Percentiles rank a stretch among this genome's conserved stretches.
Conservation (phyloP, 2,113 vertebrate genomes). For the Microcebus murinus region DNA sequence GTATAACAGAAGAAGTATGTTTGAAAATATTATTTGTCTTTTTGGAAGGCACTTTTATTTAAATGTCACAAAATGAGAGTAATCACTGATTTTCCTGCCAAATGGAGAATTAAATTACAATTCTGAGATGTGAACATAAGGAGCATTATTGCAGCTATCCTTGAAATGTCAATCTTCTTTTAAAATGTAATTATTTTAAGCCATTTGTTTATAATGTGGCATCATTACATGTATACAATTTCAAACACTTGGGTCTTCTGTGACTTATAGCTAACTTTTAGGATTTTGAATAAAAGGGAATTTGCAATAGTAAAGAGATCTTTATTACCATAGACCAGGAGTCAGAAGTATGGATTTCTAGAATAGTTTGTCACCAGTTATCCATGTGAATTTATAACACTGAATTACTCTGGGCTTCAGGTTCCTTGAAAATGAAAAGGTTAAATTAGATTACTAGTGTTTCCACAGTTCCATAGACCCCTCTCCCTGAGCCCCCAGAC, state of each 20-base stretch:
- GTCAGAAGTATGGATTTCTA: background rate
- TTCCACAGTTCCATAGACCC: background rate
- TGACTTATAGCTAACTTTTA: slow-evolving; percentile 25
- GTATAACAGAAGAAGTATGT: background rate
- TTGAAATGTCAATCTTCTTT: slow-evolving; percentile 49
- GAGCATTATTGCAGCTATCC: background rate
- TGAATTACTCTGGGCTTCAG: background rate
- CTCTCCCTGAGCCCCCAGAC: background rate
- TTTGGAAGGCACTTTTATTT: slow-evolving; percentile 55
- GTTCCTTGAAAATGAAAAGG: background rate
- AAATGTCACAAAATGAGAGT: slow-evolving; percentile 47
- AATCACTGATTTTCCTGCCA: slow-evolving; percentile 55
- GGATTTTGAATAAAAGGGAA: slow-evolving; percentile 39
- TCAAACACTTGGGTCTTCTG: background rate
- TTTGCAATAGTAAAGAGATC: slow-evolving; percentile 1
- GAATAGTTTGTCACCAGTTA: background rate
- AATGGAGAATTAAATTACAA: slow-evolving; percentile 40
- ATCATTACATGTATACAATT: slow-evolving; percentile 8
- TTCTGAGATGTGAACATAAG: slow-evolving; percentile 1
- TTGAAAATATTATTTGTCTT: slow-evolving; percentile 51
- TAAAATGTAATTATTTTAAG: slow-evolving; percentile 53
- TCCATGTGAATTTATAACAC: background rate
- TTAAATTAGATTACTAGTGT: background rate
- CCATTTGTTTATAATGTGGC: slow-evolving; percentile 35
- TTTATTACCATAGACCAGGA: background rate